Evolutionary conservation across 2,888 invertebrate species (phyloP), one percentile per base, ranked within the genome.

Genomic region (Ectobius pallidus): DNA sequence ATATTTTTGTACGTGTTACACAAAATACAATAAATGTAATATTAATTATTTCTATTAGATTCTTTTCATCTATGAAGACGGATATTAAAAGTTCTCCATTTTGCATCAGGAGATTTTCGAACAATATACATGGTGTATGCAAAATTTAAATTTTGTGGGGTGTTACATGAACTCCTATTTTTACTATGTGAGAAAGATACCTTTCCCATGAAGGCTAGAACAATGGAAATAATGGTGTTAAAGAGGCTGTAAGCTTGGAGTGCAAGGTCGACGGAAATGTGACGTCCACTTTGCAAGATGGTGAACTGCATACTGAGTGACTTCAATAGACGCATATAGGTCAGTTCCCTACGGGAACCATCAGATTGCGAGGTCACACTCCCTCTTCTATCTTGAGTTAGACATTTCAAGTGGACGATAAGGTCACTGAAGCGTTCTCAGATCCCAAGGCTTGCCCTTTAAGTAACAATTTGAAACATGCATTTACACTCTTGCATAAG

Each of bases 301-400:
- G n/a, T 18, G 30, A 4, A 2, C n/a, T 32, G 34, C 42, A 20
- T 63, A 14, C 63, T 3, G 42, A 63, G 14, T 18, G 20, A 63
- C 39, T 42, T 63, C 63, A 63, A 63, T 32, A 61, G 61, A 16
- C 7, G 11, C 42, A 16, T 42, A 25, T 63, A 63, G 63, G 63
- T 63, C 63, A 63, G n/a, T 42, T 42, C n/a, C 42, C 22, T 42
- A 11, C 52, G 52, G 25, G 52, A 52, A 52, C 25, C 25, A 3
- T 14, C 22, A 14, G 9, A 52, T 11, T 1, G 14, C 25, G 25
- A 52, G 25, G 22, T 52, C 52, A 25, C 22, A 4, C 4, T 25
- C 25, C 25, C 52, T 52, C 52, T 25, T 25, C 7, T 18, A 25
- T 2, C 14, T 3, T 52, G 20, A 1, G 14, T 9, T 14, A 25